phyloP scores from a whole-genome alignment of 2,797 vertebrate species.

The Cossypha dichroa region DNA sequence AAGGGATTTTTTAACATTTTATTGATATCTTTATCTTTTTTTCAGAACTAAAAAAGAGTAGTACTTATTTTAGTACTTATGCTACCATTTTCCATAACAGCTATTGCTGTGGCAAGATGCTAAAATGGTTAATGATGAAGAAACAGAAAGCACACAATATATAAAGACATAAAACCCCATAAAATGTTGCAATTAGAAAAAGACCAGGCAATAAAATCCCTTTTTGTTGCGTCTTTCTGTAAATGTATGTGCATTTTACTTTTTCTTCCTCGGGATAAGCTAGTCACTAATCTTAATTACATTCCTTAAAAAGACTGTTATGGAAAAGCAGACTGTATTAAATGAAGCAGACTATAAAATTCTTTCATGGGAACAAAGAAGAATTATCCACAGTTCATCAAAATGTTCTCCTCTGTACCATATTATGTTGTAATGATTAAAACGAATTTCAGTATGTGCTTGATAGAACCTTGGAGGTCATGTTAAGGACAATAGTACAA shows the following conservation, averaged over 20 bases:
- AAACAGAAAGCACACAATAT: constrained; percentile 1
- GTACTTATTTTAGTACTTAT: background rate
- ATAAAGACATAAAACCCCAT: background rate
- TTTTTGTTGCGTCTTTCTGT: background rate
- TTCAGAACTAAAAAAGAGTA: background rate
- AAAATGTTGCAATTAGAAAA: constrained; percentile 12
- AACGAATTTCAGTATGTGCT: constrained; percentile 9
- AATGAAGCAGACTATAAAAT: constrained; percentile 15
- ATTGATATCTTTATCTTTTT: background rate
- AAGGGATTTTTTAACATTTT: background rate
- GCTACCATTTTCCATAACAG: background rate
- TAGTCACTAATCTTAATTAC: constrained; percentile 48
- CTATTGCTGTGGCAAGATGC: background rate
- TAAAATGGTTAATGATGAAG: background rate
- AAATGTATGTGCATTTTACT: constrained; percentile 19
- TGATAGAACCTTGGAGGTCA: background rate
- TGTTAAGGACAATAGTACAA: background rate
- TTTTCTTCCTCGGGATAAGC: background rate
- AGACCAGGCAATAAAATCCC: constrained; percentile 4
- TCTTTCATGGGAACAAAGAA: constrained; percentile 25
- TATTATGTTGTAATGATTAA: background rate
- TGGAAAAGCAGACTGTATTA: constrained; percentile 27
- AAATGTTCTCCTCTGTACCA: constrained; percentile 3
- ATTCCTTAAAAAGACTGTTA: constrained; percentile 8
- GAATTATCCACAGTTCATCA: constrained; percentile 4